Percentiles rank a stretch among this genome's conserved stretches.
Conservation (phyloP, 2,888 invertebrate genomes). For the Iselma pallidipennis region DNA sequence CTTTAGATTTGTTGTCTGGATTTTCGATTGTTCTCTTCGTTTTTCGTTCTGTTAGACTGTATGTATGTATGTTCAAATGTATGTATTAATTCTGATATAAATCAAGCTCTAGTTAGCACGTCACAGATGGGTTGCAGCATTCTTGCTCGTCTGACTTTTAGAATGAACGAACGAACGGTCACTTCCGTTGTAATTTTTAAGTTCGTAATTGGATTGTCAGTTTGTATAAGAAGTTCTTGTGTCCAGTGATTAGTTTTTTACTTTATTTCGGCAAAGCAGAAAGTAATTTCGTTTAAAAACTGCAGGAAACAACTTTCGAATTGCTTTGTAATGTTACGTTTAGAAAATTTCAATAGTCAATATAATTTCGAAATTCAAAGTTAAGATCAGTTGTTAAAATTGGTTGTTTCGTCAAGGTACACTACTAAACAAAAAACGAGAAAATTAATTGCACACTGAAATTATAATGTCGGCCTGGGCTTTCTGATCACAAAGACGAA, state of each 20-base stretch:
- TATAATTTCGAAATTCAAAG: not conserved
- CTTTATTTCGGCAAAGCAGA: not conserved
- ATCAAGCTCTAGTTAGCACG: constrained; percentile 21
- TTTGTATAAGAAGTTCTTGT: constrained; percentile 9
- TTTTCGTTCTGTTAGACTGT: not conserved
- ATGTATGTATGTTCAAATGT: not conserved
- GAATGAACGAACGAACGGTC: constrained; percentile 33
- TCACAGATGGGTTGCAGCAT: constrained; percentile 36
- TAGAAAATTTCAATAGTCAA: not conserved
- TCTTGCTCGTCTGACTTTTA: constrained; percentile 38
- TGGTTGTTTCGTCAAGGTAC: not conserved
- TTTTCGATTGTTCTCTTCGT: not conserved
- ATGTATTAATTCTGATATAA: constrained; percentile 11
- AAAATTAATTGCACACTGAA: constrained; percentile 2
- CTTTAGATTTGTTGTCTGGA: not conserved
- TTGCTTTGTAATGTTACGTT: not conserved
- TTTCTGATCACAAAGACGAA: not conserved
- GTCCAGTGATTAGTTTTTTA: constrained; percentile 1
- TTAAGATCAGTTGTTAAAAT: not conserved
- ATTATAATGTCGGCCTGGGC: not conserved
- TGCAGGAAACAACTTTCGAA: not conserved
- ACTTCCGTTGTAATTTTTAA: constrained; percentile 45
- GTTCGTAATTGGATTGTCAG: constrained; percentile 40
- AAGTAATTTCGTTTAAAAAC: not conserved
- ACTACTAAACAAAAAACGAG: not conserved